Evolutionary conservation across 2,797 vertebrate genomes (phyloP).

Genomic region (Petrocephalus sullivani): DNA sequence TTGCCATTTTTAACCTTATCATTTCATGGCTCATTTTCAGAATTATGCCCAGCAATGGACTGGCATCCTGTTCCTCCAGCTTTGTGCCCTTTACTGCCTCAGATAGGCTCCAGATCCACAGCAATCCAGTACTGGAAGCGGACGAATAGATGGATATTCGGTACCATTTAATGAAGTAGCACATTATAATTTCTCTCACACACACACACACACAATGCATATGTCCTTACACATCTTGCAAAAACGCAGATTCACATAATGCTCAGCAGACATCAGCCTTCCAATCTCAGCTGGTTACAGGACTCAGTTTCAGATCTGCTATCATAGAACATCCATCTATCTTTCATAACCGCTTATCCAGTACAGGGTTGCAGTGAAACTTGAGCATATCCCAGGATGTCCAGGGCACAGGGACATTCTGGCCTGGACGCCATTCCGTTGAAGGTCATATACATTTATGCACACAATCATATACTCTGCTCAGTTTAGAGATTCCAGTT

Average conservation of each 20-base stretch:
- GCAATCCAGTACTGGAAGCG: neutral
- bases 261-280: constrained; percentile 1
- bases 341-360: neutral
- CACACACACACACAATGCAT: neutral
- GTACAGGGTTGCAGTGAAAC: constrained; percentile 1
- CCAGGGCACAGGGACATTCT: neutral
- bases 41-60: neutral
- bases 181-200: neutral
- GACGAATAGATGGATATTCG: neutral
- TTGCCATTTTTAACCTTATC: neutral
- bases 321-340: constrained; percentile 4
- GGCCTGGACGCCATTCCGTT: neutral
- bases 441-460: neutral
- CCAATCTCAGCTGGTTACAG: neutral
- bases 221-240: neutral
- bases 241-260: neutral
- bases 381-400: neutral
- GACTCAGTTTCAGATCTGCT: neutral
- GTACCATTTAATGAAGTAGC: neutral
- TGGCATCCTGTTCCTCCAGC: neutral
- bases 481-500: neutral
- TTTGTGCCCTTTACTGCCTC: neutral
- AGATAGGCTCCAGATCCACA: neutral
- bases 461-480: constrained; percentile 2
- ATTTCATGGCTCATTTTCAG: neutral